Evolutionary conservation across 2,113 vertebrate species (phyloP), one percentile per base, ranked within the genome.

Genomic region (Anser cygnoides): DNA sequence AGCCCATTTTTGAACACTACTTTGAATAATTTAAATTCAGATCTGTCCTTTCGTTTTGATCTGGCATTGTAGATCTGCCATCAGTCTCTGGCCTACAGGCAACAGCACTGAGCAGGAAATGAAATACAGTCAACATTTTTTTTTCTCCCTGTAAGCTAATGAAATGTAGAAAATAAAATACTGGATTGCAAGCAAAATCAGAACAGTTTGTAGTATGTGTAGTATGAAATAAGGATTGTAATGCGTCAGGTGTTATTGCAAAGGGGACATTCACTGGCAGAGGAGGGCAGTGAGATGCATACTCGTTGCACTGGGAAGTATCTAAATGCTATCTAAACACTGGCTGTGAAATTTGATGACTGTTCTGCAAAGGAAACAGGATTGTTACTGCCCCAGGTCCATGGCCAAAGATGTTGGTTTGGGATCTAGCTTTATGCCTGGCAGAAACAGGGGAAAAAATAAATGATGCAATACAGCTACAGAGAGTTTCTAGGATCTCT

Each of bases 131-230:
- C 76, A 89, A 46, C 28, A n/a, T 7, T 21, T 59, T 67, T 83
- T 87, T 61, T 37, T 39, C 7, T 67, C 9, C 7, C 41, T 49
- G 22, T 75, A 77, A 84, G 35, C 17, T 75, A 75, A 87, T 81
- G 76, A 86, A 78, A 81, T 58, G 41, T 52, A 84, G 62, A 94
- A 89, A 92, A 41, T 39, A 90, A 86, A 93, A 92, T 52, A 71
- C 8, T 29, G 25, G 9, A 25, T 81, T 71, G 25, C 22, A 87
- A 89, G 46, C 20, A 57, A 86, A 90, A 71, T 49, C 8, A 50
- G 57, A 91, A 59, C 31, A 88, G 58, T 23, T 86, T 88, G 5
- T 67, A 77, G 6, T 80, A 46, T 84, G 21, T 68, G 25, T 72
- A 52, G 25, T 37, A 84, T 37, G 49, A 89, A 94, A 89, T 57